These are phyloP conservation scores for Ashinkailepas kermadecensis DNA, from an alignment of 2,888 invertebrate species.

Conservation along the genomic window DNA sequence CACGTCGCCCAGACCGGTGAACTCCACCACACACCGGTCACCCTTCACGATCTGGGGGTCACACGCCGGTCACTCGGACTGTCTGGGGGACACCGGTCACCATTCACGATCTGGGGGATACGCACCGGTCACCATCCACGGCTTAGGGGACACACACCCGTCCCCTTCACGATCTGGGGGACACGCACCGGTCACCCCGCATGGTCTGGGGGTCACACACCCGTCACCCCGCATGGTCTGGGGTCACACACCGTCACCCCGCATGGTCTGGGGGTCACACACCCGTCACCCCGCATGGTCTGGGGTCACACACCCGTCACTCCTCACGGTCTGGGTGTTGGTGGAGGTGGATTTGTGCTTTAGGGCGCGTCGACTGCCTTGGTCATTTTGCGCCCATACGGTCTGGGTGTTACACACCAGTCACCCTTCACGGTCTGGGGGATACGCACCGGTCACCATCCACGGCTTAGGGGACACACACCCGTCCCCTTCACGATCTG, in stretches of 20 bases:
- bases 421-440: constrained; percentile 16
- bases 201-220: constrained; percentile 27
- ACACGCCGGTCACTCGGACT: neutral
- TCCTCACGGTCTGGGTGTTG: too few relatives aligned
- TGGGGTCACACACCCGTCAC: neutral
- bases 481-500: too few relatives aligned
- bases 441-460: constrained; percentile 72
- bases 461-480: constrained; percentile 80
- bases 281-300: neutral
- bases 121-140: constrained; percentile 84
- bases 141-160: constrained; percentile 39
- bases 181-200: neutral
- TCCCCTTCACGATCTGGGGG: neutral
- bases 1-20: constrained; percentile 58
- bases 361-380: too few relatives aligned
- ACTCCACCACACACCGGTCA: constrained; percentile 88
- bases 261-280: constrained; percentile 35
- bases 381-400: too few relatives aligned
- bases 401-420: constrained; percentile 52
- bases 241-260: constrained; percentile 10
- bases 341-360: too few relatives aligned
- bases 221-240: constrained; percentile 24
- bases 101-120: constrained; percentile 20
- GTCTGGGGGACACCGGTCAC: constrained; percentile 7
- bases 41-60: constrained; percentile 80